Percentiles rank a stretch among this genome's conserved stretches.
phyloP scores from a whole-genome alignment of 2,888 invertebrate genomes.

The Microdon myrmicae region DNA sequence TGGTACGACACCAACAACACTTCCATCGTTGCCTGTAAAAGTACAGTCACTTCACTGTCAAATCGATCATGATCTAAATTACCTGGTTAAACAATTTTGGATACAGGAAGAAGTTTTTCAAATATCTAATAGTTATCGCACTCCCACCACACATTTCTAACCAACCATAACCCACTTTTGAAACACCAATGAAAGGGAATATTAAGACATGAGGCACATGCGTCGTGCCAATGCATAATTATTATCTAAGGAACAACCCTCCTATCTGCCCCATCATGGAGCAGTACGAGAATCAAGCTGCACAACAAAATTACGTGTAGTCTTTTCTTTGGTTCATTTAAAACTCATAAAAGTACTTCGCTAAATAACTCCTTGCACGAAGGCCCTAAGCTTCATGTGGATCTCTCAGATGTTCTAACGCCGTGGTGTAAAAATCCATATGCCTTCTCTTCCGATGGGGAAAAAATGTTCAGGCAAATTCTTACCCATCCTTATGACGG shows the following conservation, averaged over 20 bases:
- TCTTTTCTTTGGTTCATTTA: background rate
- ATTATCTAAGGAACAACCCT: background rate
- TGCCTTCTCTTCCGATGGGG: conserved; percentile 5
- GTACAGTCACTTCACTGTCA: conserved; percentile 1
- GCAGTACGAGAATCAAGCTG: background rate
- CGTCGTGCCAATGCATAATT: background rate
- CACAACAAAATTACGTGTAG: background rate
- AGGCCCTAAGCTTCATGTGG: conserved; percentile 4
- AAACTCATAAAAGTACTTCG: conserved; percentile 5
- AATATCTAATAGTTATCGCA: background rate
- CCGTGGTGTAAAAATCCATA: conserved; percentile 9
- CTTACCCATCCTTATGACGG: conserved; percentile 10
- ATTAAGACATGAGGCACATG: too few species aligned
- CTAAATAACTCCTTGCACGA: conserved; percentile 9
- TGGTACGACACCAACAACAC: background rate
- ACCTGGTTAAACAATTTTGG: conserved; percentile 6
- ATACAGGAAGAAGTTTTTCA: conserved; percentile 10
- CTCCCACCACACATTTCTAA: conserved; percentile 2
- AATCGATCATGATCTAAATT: conserved; percentile 1
- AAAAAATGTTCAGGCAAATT: conserved; percentile 21
- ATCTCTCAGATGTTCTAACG: conserved; percentile 15
- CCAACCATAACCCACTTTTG: too few species aligned
- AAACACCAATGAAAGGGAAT: conserved; percentile 8
- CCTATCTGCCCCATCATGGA: background rate
- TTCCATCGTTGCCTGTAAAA: background rate